Evolutionary conservation across 1,140 invertebrate species (phyloP).

Genomic region (Lepidurus apus): DNA sequence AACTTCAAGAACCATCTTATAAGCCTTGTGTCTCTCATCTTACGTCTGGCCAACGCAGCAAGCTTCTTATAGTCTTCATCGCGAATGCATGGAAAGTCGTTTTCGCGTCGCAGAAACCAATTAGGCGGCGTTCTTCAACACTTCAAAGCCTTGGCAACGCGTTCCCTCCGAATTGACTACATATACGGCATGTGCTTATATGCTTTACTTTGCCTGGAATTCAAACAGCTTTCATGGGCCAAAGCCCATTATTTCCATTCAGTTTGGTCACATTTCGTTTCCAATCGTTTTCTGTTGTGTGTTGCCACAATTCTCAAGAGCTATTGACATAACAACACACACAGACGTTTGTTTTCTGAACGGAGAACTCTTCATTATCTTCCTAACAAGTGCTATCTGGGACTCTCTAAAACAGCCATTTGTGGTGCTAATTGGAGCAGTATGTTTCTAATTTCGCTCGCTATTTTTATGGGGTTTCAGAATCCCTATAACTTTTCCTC

Average conservation of each 20-base stretch:
- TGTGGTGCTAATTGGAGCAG: too few species aligned
- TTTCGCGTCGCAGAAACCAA: slow-evolving; percentile 10
- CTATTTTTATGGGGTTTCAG: too few species aligned
- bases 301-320: too few species aligned
- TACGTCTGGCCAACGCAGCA: background rate
- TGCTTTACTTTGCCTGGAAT: background rate
- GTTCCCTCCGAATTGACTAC: slow-evolving; percentile 2
- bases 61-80: background rate
- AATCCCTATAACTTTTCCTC: too few species aligned
- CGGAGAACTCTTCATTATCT: too few species aligned
- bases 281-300: too few species aligned
- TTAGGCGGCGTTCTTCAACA: background rate
- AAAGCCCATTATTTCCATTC: background rate
- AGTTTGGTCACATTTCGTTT: too few species aligned
- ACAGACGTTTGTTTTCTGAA: too few species aligned
- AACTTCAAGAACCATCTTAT: background rate
- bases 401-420: too few species aligned
- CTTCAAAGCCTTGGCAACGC: slow-evolving; percentile 17
- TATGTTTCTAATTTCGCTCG: too few species aligned
- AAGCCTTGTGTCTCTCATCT: background rate
- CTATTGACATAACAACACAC: too few species aligned
- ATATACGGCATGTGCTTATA: background rate
- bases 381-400: too few species aligned
- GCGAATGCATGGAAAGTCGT: slow-evolving; percentile 6
- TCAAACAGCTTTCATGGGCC: background rate